These are phyloP conservation scores for Agriopis leucophaearia DNA, from an alignment of 2,888 invertebrate species.

Conservation along the genomic window DNA sequence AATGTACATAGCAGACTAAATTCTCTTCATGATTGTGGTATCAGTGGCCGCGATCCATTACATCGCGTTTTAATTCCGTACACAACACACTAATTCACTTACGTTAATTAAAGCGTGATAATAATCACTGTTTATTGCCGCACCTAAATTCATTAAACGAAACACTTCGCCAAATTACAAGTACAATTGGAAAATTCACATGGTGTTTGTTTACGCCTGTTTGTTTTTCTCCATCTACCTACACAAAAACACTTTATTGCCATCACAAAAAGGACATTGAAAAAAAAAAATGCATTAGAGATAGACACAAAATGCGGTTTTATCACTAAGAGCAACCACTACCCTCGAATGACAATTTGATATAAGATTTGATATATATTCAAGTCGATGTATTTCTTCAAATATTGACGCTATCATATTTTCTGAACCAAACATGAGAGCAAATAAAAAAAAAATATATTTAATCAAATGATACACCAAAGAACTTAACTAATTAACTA, in stretches of 20 bases:
- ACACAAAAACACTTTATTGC: too few species aligned
- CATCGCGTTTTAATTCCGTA: slow-evolving; percentile 30
- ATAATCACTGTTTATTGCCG: slow-evolving; percentile 39
- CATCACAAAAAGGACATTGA: too few species aligned
- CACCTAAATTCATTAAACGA: slow-evolving; percentile 37
- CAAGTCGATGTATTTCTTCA: background rate
- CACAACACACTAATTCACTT: slow-evolving; percentile 43
- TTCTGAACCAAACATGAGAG: background rate
- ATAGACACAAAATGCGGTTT: too few species aligned
- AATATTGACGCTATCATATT: background rate
- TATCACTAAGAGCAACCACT: too few species aligned
- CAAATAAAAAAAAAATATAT: too few species aligned
- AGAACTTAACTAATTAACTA: too few species aligned
- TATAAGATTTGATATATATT: too few species aligned
- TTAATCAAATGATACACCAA: too few species aligned
- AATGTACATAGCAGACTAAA: background rate
- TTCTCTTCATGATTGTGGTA: slow-evolving; percentile 13
- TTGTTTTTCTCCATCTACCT: background rate
- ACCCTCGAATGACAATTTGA: too few species aligned
- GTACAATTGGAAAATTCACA: slow-evolving; percentile 24
- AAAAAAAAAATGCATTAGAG: too few species aligned
- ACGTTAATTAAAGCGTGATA: slow-evolving; percentile 39
- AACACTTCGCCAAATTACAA: slow-evolving; percentile 35
- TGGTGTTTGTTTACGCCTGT: background rate
- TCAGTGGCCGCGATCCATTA: slow-evolving; percentile 28